Percentiles rank a stretch among this genome's conserved stretches.
Evolutionary conservation across 2,888 invertebrate genomes (phyloP).

Genomic region (Nomada hirtipes): DNA sequence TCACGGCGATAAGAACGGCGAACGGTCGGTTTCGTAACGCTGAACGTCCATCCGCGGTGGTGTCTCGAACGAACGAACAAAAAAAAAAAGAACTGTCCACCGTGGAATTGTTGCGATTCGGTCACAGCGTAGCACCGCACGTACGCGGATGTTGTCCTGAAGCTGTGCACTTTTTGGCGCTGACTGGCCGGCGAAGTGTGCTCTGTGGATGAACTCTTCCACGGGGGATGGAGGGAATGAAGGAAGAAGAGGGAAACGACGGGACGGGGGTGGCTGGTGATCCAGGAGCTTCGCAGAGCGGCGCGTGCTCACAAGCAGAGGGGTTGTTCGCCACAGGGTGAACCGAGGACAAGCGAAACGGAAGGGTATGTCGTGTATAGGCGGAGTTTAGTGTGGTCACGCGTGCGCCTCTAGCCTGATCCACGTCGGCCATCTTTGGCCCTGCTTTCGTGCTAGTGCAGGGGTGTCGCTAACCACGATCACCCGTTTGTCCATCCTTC

Average conservation of each 20-base stretch:
- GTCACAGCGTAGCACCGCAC: slow-evolving; percentile 30
- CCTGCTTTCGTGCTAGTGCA: slow-evolving; percentile 71
- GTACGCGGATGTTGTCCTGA: slow-evolving; percentile 66
- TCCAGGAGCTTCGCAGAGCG: slow-evolving; percentile 56
- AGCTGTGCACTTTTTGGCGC: slow-evolving; percentile 76
- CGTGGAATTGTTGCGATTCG: slow-evolving; percentile 14
- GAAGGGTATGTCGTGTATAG: slow-evolving; percentile 54
- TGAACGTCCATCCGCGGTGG: background rate
- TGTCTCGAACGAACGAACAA: background rate
- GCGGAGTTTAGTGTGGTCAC: slow-evolving; percentile 66
- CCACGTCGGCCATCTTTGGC: slow-evolving; percentile 80
- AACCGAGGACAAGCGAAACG: slow-evolving; percentile 60
- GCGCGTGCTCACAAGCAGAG: slow-evolving; percentile 66
- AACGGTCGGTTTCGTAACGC: background rate
- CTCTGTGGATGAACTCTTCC: slow-evolving; percentile 77
- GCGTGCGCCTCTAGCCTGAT: slow-evolving; percentile 74
- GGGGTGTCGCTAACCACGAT: slow-evolving; percentile 79
- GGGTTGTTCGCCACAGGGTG: slow-evolving; percentile 64
- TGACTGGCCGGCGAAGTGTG: slow-evolving; percentile 78
- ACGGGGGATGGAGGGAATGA: slow-evolving; percentile 55
- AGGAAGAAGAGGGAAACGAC: slow-evolving; percentile 45
- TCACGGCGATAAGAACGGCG: background rate
- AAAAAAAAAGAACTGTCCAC: slow-evolving; percentile 30
- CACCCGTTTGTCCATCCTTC: slow-evolving; percentile 74
- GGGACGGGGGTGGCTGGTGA: slow-evolving; percentile 51